Evolutionary conservation across 2,888 invertebrate genomes (phyloP).

Genomic region (Congeria kusceri): DNA sequence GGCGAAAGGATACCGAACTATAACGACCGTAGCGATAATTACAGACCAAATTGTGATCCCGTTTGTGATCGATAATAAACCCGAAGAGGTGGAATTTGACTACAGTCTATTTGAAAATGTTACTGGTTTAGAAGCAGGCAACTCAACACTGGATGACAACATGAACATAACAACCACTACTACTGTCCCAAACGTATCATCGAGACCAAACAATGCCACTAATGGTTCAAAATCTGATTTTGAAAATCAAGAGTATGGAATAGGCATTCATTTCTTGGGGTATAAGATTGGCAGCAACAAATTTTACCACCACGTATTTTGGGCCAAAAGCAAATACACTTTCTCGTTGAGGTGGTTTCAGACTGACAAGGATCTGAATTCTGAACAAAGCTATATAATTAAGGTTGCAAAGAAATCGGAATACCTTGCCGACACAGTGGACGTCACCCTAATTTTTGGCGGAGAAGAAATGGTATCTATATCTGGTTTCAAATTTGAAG

Average conservation of each 20-base stretch:
- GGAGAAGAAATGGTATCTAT: constrained; percentile 40
- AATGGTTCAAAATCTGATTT: constrained; percentile 11
- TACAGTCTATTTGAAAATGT: constrained; percentile 42
- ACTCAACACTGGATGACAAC: constrained; percentile 25
- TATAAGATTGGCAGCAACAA: constrained; percentile 42
- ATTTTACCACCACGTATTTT: constrained; percentile 43
- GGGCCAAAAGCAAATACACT: constrained; percentile 48
- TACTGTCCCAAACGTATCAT: constrained; percentile 14
- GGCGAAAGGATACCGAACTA: constrained; percentile 37
- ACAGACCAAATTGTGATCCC: constrained; percentile 41
- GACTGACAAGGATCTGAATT: constrained; percentile 34
- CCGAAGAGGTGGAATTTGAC: constrained; percentile 42
- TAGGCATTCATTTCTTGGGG: constrained; percentile 57
- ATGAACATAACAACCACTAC: constrained; percentile 18
- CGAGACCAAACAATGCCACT: constrained; percentile 17
- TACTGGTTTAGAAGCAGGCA: constrained; percentile 29
- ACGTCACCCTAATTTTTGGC: constrained; percentile 41
- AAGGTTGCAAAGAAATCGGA: constrained; percentile 24
- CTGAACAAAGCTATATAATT: constrained; percentile 32
- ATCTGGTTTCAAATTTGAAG: constrained; percentile 36
- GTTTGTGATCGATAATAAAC: constrained; percentile 41
- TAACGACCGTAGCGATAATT: constrained; percentile 45
- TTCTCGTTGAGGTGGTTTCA: constrained; percentile 47
- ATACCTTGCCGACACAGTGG: constrained; percentile 30
- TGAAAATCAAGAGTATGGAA: constrained; percentile 41